phyloP scores from a whole-genome alignment of 1,140 invertebrate species.

The Diorhabda carinulata region DNA sequence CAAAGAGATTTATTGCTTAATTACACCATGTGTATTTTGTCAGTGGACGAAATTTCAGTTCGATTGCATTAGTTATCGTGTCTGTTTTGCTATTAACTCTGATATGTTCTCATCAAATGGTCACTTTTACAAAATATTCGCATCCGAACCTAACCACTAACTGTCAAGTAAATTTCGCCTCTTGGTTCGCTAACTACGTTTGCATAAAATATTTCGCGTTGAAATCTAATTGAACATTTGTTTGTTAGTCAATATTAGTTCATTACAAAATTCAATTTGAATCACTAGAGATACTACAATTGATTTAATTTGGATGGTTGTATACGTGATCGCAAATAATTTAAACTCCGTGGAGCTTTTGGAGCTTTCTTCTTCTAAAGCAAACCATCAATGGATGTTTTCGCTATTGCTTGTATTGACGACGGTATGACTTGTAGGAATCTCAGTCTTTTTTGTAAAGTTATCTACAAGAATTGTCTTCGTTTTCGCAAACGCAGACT shows the following conservation, averaged over 20 bases:
- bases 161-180: background rate
- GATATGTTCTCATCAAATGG: conserved; percentile 2
- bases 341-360: too few relatives aligned
- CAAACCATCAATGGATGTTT: too few relatives aligned
- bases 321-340: too few relatives aligned
- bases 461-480: too few relatives aligned
- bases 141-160: background rate
- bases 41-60: background rate
- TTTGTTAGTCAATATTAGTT: background rate
- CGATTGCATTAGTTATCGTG: conserved; percentile 2
- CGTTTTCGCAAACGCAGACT: too few relatives aligned
- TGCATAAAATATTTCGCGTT: background rate
- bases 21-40: conserved; percentile 1
- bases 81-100: conserved; percentile 2
- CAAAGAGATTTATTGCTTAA: conserved; percentile 11
- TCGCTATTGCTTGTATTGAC: too few relatives aligned
- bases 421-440: too few relatives aligned
- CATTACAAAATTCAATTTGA: too few relatives aligned
- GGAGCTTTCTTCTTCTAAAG: too few relatives aligned
- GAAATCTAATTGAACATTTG: background rate
- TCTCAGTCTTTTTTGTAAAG: too few relatives aligned
- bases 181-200: background rate
- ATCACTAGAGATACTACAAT: too few relatives aligned
- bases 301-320: too few relatives aligned
- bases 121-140: conserved; percentile 1